Conservation (phyloP, 53 echinoderm and acorn worm genomes). For the Echinometra lucunter region DNA sequence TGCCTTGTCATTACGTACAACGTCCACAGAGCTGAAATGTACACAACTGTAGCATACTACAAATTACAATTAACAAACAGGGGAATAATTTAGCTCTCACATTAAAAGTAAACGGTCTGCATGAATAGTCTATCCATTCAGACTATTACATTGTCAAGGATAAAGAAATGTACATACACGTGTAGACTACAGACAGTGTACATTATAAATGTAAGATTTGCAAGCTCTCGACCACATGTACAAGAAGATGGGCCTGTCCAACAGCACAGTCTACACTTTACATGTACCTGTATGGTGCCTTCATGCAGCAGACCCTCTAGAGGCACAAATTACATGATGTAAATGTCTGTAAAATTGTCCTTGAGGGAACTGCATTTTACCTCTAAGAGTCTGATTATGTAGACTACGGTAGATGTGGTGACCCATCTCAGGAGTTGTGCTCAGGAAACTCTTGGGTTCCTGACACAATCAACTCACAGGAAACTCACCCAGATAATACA, state of each 20-base stretch:
- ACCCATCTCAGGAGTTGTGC: conserved; percentile 36
- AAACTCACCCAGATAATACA: conserved; percentile 54
- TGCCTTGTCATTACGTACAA: neutral
- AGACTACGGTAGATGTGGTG: neutral
- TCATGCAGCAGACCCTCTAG: too few relatives aligned
- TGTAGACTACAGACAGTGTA: neutral
- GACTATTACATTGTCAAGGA: neutral
- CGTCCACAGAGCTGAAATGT: neutral
- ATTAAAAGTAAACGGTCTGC: neutral
- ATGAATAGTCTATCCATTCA: conserved; percentile 13
- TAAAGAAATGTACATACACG: neutral
- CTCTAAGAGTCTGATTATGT: neutral
- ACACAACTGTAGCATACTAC: neutral
- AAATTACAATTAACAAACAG: neutral
- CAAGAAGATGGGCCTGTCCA: too few relatives aligned
- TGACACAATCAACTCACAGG: conserved; percentile 59
- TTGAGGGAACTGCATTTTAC: too few relatives aligned
- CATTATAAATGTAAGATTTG: too few relatives aligned
- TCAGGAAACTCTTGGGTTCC: conserved; percentile 51
- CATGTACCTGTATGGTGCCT: too few relatives aligned
- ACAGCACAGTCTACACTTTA: too few relatives aligned
- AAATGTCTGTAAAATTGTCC: too few relatives aligned
- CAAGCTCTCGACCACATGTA: too few relatives aligned
- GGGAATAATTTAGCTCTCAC: neutral
- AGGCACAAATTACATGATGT: too few relatives aligned